Conservation (phyloP, 2,113 vertebrate genomes). For the Cochlearius cochlearius region DNA sequence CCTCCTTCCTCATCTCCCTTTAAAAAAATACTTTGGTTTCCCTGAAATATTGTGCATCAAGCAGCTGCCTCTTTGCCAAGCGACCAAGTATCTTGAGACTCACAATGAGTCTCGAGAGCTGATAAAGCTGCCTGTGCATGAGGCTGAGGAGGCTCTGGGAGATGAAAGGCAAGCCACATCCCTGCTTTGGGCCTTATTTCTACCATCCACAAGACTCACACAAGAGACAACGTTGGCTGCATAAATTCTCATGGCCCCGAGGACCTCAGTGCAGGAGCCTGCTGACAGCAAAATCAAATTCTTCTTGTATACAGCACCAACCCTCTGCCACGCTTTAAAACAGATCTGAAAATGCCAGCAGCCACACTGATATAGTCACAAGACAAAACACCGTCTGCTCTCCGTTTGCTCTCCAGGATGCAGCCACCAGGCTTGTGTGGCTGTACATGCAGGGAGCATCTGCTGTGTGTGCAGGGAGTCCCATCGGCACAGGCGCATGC, state of each 20-base stretch:
- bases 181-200: not conserved
- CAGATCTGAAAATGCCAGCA: not conserved
- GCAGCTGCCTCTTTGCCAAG: not conserved
- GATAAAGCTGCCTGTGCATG: not conserved
- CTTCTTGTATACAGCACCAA: not conserved
- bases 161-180: not conserved
- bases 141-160: not conserved
- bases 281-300: not conserved
- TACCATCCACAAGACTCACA: not conserved
- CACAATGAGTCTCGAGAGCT: not conserved
- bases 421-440: not conserved
- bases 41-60: not conserved
- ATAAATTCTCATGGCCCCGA: not conserved
- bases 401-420: not conserved
- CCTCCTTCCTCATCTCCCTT: not conserved
- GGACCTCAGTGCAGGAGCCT: not conserved
- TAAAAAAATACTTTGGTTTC: not conserved
- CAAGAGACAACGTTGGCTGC: not conserved
- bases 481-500: not conserved
- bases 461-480: conserved; percentile 3
- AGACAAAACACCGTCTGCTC: conserved; percentile 51
- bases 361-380: not conserved
- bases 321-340: not conserved
- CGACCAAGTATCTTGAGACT: not conserved
- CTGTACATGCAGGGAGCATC: not conserved